Base-by-base conservation (phyloP, 2,888 invertebrate species). In the Scaptomyza flava region DNA sequence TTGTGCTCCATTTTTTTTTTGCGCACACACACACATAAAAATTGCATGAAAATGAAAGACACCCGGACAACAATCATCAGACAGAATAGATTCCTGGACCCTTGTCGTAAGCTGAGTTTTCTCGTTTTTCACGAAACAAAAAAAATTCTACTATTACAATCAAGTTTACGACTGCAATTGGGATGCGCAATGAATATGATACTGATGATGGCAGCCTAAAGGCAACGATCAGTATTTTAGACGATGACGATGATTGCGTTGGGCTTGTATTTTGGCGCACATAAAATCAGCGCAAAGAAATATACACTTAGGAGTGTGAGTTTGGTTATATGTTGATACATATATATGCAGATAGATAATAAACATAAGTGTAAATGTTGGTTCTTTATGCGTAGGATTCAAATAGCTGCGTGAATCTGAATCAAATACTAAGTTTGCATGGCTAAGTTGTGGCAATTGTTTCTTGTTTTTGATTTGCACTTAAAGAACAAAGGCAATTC, bases 131-230 rank as follows among this genome's bases (percentile, higher is more conserved):
- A 59, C 50, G 6, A 30, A 81, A 63, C 71, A 69, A 82, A 84
- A 84, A 83, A 23, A 23, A 23, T 23, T 79, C 72, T 74, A 76
- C 87, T 81, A 84, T 88, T 83, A 84, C 84, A 84, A 84, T 84
- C 88, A 84, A 86, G 81, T 84, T 84, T 84, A 84, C 72, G 88
- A 84, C 63, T 72, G 75, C 83, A 68, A 87, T 82, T 83, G 75
- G 6, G 68, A 46, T 64, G 69, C 78, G 70, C 82, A 76, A 87
- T 84, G 82, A 81, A 74, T 70, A 81, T 67, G 76, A 81, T 68
- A 81, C 72, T 81, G 72, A 38, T 41, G 41, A 87, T 85, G 73
- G 17, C 70, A 42, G 50, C 20, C 60, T 14, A n/a, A n/a, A n/a
- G 45, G 45, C 62, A 50, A 71, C 64, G 68, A 64, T 57, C 75